Evolutionary conservation across 1,140 invertebrate species (phyloP).

Genomic region (Drosophila suzukii): DNA sequence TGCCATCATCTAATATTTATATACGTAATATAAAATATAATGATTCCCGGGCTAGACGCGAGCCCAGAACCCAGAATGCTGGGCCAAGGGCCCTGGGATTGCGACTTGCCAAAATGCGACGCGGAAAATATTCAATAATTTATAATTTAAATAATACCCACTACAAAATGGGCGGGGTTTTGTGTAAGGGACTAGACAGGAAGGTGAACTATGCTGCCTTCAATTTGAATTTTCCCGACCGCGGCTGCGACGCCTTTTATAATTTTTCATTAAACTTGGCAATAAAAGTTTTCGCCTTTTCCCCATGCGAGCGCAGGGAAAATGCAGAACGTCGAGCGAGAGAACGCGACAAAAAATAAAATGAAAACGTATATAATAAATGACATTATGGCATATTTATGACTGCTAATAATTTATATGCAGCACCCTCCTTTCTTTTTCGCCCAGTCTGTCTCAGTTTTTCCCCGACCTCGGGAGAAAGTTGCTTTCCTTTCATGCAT

Average conservation of each 20-base stretch:
- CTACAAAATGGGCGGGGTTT: constrained; percentile 43
- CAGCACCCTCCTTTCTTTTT: constrained; percentile 44
- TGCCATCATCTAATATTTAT: constrained; percentile 66
- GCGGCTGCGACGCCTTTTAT: constrained; percentile 68
- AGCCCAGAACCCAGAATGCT: constrained; percentile 1
- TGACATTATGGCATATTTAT: constrained; percentile 83
- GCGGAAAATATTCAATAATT: constrained; percentile 81
- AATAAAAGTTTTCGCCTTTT: constrained; percentile 77
- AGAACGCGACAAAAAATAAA: constrained; percentile 43
- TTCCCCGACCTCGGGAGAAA: constrained; percentile 31
- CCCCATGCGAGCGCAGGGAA: constrained; percentile 64
- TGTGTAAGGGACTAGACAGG: constrained; percentile 8
- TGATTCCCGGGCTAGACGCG: constrained; percentile 48
- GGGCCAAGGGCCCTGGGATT: constrained; percentile 32
- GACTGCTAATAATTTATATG: constrained; percentile 83
- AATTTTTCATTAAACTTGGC: constrained; percentile 83
- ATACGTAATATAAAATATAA: constrained; percentile 68
- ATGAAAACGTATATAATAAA: constrained; percentile 79
- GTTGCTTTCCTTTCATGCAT: constrained; percentile 28
- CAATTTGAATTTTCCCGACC: constrained; percentile 60
- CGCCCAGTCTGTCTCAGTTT: constrained; percentile 26
- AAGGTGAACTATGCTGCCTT: constrained; percentile 72
- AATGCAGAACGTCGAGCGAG: constrained; percentile 28
- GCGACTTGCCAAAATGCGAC: constrained; percentile 57
- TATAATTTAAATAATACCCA: constrained; percentile 83